These are phyloP conservation scores for Oryzias dopingdopingensis DNA, from an alignment of 2,797 vertebrate species.

Conservation along the genomic window DNA sequence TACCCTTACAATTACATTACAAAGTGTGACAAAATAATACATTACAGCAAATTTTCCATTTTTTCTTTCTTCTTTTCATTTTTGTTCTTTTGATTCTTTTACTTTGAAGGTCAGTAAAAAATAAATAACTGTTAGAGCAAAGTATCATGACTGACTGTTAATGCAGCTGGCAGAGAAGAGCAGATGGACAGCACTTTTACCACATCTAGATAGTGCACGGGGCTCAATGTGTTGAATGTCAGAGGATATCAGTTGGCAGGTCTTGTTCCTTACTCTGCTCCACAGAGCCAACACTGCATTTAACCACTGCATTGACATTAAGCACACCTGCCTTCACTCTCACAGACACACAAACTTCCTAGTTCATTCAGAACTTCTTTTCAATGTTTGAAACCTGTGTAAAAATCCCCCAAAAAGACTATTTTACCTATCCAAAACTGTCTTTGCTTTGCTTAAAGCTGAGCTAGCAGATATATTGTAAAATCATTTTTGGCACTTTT, in stretches of 20 bases:
- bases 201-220: constrained; percentile 47
- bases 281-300: constrained; percentile 49
- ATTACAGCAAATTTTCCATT: no score
- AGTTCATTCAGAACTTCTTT: neutral
- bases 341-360: constrained; percentile 2
- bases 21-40: no score
- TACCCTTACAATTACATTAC: neutral
- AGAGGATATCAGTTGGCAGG: constrained; percentile 53
- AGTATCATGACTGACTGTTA: constrained; percentile 35
- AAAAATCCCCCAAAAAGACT: no score
- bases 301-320: constrained; percentile 66
- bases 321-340: constrained; percentile 8
- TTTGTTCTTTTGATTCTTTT: constrained; percentile 10
- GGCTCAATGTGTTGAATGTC: constrained; percentile 61
- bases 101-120: constrained; percentile 49
- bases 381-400: no score
- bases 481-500: no score
- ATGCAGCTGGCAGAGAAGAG: constrained; percentile 40
- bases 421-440: no score
- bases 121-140: constrained; percentile 31
- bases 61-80: neutral
- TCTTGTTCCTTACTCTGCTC: constrained; percentile 49
- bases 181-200: constrained; percentile 48
- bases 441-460: no score
- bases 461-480: no score